Evolutionary conservation across 1,140 invertebrate species (phyloP).

Genomic region (Conus betulinus): DNA sequence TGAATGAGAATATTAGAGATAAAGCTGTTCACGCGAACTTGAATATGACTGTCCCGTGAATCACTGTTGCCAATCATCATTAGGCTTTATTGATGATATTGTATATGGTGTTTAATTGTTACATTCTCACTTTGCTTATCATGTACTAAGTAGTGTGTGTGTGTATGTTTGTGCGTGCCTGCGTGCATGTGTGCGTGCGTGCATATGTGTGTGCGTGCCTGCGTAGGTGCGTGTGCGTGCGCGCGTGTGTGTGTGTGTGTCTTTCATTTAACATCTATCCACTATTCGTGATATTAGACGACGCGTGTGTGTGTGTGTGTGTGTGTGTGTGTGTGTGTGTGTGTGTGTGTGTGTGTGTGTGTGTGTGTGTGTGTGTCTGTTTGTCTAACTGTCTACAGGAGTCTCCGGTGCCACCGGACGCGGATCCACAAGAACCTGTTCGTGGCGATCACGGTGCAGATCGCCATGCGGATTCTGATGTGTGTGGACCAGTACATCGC

Average conservation of each 20-base stretch:
- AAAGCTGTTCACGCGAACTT: too few relatives aligned
- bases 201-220: too few relatives aligned
- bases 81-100: too few relatives aligned
- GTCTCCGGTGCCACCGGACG: constrained; percentile 89
- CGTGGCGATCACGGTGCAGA: constrained; percentile 89
- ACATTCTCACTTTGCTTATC: not conserved
- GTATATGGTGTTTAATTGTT: too few relatives aligned
- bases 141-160: not conserved
- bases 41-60: too few relatives aligned
- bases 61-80: too few relatives aligned
- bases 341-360: not conserved
- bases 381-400: constrained; percentile 77
- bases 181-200: constrained; percentile 4
- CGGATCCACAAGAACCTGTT: constrained; percentile 93
- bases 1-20: too few relatives aligned
- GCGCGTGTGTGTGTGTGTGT: constrained; percentile 22
- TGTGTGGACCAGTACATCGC: constrained; percentile 87
- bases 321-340: constrained; percentile 15
- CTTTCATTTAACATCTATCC: too few relatives aligned
- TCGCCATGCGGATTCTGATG: constrained; percentile 87
- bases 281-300: too few relatives aligned
- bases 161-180: not conserved
- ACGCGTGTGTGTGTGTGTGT: constrained; percentile 22
- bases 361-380: constrained; percentile 33
- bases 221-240: not conserved